Base-by-base conservation (phyloP, 1,140 invertebrate species). In the Lucilia sericata region DNA sequence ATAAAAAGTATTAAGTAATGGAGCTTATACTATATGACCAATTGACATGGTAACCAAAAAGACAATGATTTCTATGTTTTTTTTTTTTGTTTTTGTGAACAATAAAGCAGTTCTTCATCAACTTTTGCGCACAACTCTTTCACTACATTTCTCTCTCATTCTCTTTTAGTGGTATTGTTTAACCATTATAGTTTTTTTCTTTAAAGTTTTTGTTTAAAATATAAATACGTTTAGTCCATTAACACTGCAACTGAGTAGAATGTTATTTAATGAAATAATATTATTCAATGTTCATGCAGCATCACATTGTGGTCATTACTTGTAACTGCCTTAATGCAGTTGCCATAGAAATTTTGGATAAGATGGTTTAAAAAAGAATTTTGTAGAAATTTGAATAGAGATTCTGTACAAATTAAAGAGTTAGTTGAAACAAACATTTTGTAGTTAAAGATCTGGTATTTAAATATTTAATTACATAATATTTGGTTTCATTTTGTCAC, bases 21-120 rank as follows among this genome's bases (percentile, higher is more conserved):
- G 19, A n/a, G 36, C 76, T 80, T 80, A 49, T 80, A 30, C 25
- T 30, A 19, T 80, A 51, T 49, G 76, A 42, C 76, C 76, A 80
- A 80, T 80, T 80, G 76, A 49, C 42, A 80, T 51, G 42, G 21
- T 42, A 80, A 80, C 36, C 76, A 80, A 21, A 80, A 42, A 42
- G 25, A 42, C 42, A 42, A 42, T 3, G 2, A 42, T 42, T 42
- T 42, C 10, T 42, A 42, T 42, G n/a, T n/a, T n/a, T n/a, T 42
- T 42, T 42, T 42, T 30, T 30, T 30, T 30, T 30, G 25, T 30
- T 42, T 8, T 42, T 8, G 2, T 7, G 17, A 7, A 60, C 55
- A 60, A 17, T n/a, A 12, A 14, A 12, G 51, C 13, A 60, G 51
- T n/a, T n/a, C 13, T 17, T 60, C 17, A 17, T 60, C 51, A 60